phyloP scores from a whole-genome alignment of 2,113 vertebrate species.

The Cavia porcellus region DNA sequence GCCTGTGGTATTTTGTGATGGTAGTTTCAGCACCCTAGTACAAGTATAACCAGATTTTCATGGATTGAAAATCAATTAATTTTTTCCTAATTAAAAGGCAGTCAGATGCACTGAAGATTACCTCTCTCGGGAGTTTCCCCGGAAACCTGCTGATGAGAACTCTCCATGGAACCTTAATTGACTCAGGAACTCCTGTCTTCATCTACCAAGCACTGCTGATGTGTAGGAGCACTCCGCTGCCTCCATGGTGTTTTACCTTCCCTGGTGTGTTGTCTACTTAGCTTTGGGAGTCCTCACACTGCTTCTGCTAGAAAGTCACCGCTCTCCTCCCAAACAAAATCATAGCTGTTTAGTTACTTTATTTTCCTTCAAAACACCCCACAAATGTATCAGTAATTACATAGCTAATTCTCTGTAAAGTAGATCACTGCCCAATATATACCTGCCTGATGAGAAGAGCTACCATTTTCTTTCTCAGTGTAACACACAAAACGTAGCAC shows the following conservation, averaged over 20 bases:
- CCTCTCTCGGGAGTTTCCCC: background rate
- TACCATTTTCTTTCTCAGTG: too few relatives aligned
- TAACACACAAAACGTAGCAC: background rate
- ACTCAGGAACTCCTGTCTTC: accelerated
- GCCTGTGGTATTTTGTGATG: background rate
- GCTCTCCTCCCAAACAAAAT: background rate
- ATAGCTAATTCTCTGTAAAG: background rate
- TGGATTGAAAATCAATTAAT: background rate
- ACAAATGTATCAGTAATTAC: too few relatives aligned
- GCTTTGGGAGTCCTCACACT: background rate
- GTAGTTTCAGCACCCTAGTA: too few relatives aligned
- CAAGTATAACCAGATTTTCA: background rate
- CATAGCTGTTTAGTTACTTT: background rate
- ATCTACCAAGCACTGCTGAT: background rate
- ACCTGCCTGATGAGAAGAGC: background rate
- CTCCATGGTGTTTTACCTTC: too few relatives aligned
- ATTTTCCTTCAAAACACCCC: background rate
- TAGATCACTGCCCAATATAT: background rate
- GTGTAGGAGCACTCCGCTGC: too few relatives aligned
- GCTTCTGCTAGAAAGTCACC: background rate
- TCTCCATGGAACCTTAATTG: background rate
- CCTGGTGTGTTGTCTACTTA: background rate
- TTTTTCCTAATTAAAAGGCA: background rate
- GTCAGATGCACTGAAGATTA: background rate
- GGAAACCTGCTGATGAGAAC: background rate